Conservation (phyloP, 2,113 vertebrate genomes). For the Caranx ignobilis region DNA sequence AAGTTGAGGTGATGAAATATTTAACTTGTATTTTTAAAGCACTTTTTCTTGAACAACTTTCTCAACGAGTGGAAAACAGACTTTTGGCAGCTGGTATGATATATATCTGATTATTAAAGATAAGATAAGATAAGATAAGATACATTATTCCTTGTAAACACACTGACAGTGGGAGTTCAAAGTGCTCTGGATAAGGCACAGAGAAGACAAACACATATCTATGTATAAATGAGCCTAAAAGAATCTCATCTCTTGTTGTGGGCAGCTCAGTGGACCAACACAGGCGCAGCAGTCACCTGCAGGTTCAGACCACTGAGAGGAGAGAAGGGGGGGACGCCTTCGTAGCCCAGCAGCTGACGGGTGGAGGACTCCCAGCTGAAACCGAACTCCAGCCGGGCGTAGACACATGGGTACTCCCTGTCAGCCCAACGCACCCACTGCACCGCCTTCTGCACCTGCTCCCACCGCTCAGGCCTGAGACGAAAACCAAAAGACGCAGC, state of each 20-base stretch:
- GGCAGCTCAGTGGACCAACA: slow-evolving; percentile 18
- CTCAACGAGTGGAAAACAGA: no score
- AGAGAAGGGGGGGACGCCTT: slow-evolving; percentile 61
- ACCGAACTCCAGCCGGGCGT: slow-evolving; percentile 86
- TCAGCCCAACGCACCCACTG: slow-evolving; percentile 86
- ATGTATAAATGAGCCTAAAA: no score
- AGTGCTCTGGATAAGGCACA: neutral
- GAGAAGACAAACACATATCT: no score
- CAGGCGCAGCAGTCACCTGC: neutral
- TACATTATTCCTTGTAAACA: neutral
- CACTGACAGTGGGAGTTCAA: neutral
- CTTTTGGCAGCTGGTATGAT: no score
- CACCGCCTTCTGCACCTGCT: slow-evolving; percentile 80
- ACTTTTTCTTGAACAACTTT: no score
- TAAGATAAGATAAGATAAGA: no score
- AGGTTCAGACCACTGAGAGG: slow-evolving; percentile 63
- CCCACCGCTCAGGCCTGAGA: slow-evolving; percentile 75
- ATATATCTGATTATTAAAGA: neutral
- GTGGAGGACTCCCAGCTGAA: slow-evolving; percentile 87
- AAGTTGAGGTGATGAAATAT: no score
- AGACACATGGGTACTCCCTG: slow-evolving; percentile 86
- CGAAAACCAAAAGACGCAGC: neutral
- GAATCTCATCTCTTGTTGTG: neutral
- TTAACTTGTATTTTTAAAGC: no score
- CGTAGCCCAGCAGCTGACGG: slow-evolving; percentile 82